Conservation (phyloP, 2,797 vertebrate species). For the Lates japonicus region DNA sequence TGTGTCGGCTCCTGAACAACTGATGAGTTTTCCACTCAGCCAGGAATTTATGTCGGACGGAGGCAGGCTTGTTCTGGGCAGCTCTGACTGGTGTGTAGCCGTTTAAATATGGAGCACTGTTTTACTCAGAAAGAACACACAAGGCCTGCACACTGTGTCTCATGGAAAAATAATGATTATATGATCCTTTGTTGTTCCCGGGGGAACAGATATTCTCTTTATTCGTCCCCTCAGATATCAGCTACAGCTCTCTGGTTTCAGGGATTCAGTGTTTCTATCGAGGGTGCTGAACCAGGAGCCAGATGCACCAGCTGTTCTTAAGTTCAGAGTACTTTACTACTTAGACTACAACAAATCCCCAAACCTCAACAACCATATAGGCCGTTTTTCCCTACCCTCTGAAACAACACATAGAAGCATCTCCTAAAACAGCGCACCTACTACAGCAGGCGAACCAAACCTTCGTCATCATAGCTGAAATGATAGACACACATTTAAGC, state of each 20-base stretch:
- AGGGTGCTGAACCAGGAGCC: not conserved
- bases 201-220: constrained; percentile 10
- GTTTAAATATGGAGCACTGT: constrained; percentile 46
- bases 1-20: not conserved
- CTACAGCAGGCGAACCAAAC: not conserved
- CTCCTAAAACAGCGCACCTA: too few relatives aligned
- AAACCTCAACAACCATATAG: too few relatives aligned
- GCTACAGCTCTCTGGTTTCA: not conserved
- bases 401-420: too few relatives aligned
- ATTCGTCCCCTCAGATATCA: constrained; percentile 4
- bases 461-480: not conserved
- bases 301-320: constrained; percentile 10
- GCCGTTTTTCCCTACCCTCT: too few relatives aligned
- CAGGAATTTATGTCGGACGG: not conserved
- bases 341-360: not conserved
- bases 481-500: not conserved
- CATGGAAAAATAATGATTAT: constrained; percentile 48
- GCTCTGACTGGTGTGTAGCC: constrained; percentile 21
- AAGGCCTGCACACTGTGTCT: not conserved
- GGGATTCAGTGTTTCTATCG: not conserved
- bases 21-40: constrained; percentile 15
- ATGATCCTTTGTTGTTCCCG: constrained; percentile 26
- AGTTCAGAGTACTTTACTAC: not conserved
- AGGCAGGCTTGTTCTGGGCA: constrained; percentile 13
- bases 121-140: constrained; percentile 30